Evolutionary conservation across 2,113 vertebrate species (phyloP).

Genomic region (Labrus mixtus): DNA sequence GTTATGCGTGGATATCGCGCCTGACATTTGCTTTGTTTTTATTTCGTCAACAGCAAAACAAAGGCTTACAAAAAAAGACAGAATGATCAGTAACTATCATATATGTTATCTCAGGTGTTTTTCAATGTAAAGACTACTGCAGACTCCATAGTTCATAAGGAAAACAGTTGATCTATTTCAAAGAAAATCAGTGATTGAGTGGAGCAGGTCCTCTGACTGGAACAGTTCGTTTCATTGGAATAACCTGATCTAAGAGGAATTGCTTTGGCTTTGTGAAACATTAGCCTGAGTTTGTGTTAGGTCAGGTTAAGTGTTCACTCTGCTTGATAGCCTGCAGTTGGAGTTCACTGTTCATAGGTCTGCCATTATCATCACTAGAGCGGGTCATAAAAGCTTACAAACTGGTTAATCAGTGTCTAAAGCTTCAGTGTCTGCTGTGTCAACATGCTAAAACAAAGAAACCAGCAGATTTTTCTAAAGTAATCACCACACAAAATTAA

Average conservation of each 20-base stretch:
- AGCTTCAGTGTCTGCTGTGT: conserved; percentile 39
- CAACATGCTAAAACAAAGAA: conserved; percentile 40
- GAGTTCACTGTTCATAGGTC: conserved; percentile 61
- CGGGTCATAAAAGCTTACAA: conserved; percentile 64
- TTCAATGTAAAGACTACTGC: background rate
- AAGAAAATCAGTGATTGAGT: conserved; percentile 8
- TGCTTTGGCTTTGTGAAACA: conserved; percentile 67
- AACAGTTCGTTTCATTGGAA: conserved; percentile 42
- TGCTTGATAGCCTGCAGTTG: conserved; percentile 52
- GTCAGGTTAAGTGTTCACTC: conserved; percentile 71
- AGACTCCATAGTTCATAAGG: background rate
- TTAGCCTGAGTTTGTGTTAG: conserved; percentile 67
- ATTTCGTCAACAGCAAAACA: conserved; percentile 4
- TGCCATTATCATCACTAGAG: conserved; percentile 49
- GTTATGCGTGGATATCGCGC: conserved; percentile 21
- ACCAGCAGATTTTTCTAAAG: background rate
- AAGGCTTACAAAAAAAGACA: conserved; percentile 5
- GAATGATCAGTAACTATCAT: background rate
- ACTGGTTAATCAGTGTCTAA: conserved; percentile 71
- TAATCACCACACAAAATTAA: background rate
- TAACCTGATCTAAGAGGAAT: conserved; percentile 38
- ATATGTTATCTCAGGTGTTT: background rate
- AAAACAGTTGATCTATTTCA: background rate
- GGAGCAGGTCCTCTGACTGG: conserved; percentile 4
- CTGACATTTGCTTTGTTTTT: conserved; percentile 40